Evolutionary conservation across 2,888 invertebrate genomes (phyloP), one percentile per base, ranked within the genome.

Genomic region (Ornithoptera priamus): DNA sequence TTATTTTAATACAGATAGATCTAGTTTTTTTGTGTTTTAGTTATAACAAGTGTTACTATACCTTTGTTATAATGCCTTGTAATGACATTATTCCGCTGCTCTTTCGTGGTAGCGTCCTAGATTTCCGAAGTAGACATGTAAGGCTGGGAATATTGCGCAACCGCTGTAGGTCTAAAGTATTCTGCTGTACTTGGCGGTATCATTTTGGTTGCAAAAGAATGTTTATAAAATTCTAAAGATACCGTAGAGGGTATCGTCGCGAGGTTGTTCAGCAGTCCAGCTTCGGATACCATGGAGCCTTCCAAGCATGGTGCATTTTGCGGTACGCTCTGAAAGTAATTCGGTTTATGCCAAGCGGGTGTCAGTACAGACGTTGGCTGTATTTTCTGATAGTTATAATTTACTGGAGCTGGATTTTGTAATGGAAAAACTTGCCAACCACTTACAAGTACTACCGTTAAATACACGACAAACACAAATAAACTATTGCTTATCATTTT

Each of bases 381-480:
- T 20, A 76, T 69, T 61, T 64, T 67, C 17, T 64, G 67, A 36
- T 67, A 36, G 17, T 64, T 39, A 50, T 57, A 62, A 10, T 62
- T 22, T 22, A 39, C 36, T 22, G 56, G 73, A 17, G 77, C 73
- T n/a, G 74, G 71, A 69, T 76, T 72, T 4, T 80, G 75, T 62
- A 83, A 75, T 7, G 86, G 86, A 57, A 85, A 84, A 68, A 87
- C 74, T 70, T 12, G 73, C 78, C 81, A 82, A 58, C 77, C 73
- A 57, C 71, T 69, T 4, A 70, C 60, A 60, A 63, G n/a, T 36
- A 73, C 62, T 20, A 71, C 58, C 42, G 71, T 68, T 61, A 59
- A 36, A 65, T 65, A 30, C 57, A 67, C 15, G 46, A 70, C 50
- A 22, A 77, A 69, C 72, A 75, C 64, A 61, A 72, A 50, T 65